Conservation (phyloP, 2,888 invertebrate genomes). For the Orthosia incerta region DNA sequence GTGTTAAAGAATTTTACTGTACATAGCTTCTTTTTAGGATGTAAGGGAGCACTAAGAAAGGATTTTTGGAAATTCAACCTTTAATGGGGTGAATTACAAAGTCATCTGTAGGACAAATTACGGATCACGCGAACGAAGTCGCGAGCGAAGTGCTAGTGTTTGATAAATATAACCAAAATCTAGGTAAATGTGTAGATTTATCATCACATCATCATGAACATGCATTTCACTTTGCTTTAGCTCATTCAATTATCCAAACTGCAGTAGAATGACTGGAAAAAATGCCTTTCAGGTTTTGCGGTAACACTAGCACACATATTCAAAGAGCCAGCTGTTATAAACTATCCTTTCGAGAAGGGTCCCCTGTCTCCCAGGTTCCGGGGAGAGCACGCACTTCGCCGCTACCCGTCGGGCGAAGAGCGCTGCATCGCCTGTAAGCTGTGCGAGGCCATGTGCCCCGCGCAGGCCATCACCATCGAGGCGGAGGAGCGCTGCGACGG, state of each 20-base stretch:
- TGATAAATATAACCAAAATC: background rate
- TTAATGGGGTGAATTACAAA: too few relatives aligned
- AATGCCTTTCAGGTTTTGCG: slow-evolving; percentile 92
- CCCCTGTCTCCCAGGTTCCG: slow-evolving; percentile 99
- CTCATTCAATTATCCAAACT: background rate
- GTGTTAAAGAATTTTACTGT: too few relatives aligned
- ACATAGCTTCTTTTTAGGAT: too few relatives aligned
- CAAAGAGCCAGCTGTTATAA: slow-evolving; percentile 98
- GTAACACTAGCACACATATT: slow-evolving; percentile 94
- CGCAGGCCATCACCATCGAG: slow-evolving; percentile 99
- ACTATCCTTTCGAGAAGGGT: slow-evolving; percentile 99
- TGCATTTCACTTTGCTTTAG: too few relatives aligned
- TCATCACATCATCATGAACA: too few relatives aligned
- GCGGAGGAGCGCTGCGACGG: slow-evolving; percentile 99
- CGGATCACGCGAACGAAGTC: too few relatives aligned
- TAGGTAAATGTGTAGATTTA: background rate
- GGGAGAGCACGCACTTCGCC: slow-evolving; percentile 99
- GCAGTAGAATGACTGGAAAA: background rate
- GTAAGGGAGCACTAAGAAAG: too few relatives aligned
- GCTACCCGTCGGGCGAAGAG: slow-evolving; percentile 99
- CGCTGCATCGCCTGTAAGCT: slow-evolving; percentile 99
- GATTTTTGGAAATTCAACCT: too few relatives aligned
- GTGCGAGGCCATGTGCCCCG: slow-evolving; percentile 99
- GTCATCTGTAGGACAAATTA: too few relatives aligned
- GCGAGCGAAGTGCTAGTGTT: too few relatives aligned